A percentile compares a stretch with the other conserved stretches of the same genome.
Evolutionary conservation across 35 echinoderm and acorn worm genomes (phyloP).

Genomic region (Heliocidaris erythrogramma): DNA sequence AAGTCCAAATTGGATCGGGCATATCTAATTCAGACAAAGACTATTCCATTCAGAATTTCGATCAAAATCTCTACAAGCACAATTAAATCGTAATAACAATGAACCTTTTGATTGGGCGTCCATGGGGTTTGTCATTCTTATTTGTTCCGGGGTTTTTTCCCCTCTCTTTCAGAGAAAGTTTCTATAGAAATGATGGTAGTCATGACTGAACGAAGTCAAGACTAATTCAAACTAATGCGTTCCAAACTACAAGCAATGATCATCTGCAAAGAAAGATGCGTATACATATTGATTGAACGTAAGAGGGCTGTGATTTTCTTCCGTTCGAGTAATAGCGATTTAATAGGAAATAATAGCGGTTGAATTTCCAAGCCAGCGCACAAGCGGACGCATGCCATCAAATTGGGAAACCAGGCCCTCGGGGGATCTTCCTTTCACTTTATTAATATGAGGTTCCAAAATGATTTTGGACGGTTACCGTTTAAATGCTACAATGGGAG

Average conservation of each 20-base stretch:
- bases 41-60: not conserved
- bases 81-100: not conserved
- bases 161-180: not conserved
- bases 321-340: not conserved
- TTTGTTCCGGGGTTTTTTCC: no score
- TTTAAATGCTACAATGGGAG: not conserved
- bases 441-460: not conserved
- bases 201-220: not conserved
- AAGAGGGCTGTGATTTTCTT: constrained; percentile 10
- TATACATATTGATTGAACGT: not conserved
- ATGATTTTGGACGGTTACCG: not conserved
- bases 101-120: not conserved
- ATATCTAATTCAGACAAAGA: not conserved
- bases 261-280: not conserved
- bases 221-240: not conserved
- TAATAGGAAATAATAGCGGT: not conserved
- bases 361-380: not conserved
- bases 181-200: not conserved
- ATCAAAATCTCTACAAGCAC: not conserved
- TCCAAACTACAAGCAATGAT: not conserved
- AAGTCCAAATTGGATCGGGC: not conserved
- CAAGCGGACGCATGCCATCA: not conserved
- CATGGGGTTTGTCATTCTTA: not conserved
- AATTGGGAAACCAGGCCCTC: not conserved
- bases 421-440: not conserved